A percentile compares a stretch with the other conserved stretches of the same genome.
phyloP scores from a whole-genome alignment of 92 coral and sea anemone genomes.

The Phenganax stokvisi region DNA sequence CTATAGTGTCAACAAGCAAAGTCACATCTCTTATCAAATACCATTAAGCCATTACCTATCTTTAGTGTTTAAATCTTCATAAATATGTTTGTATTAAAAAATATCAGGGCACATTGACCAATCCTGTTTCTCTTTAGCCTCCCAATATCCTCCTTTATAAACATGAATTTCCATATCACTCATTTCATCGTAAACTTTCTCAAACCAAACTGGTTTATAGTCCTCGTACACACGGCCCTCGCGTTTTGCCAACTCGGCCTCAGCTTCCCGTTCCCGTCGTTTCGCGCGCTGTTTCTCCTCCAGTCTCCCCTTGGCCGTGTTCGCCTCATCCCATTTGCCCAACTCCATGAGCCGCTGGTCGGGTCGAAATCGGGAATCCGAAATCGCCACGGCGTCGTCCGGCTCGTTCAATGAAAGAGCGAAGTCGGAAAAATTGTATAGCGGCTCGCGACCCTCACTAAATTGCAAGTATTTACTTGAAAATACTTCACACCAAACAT shows the following conservation, averaged over 20 bases:
- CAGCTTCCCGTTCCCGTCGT: constrained; percentile 76
- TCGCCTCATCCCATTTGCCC: constrained; percentile 92
- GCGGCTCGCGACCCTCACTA: constrained; percentile 69
- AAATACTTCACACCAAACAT: neutral
- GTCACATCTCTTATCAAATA: no score
- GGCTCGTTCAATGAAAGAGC: constrained; percentile 75
- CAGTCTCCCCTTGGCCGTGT: constrained; percentile 78
- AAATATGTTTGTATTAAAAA: no score
- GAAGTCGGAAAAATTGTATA: constrained; percentile 79
- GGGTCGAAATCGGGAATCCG: constrained; percentile 89
- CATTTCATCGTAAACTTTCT: constrained; percentile 74
- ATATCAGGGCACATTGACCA: constrained; percentile 89
- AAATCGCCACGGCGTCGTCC: constrained; percentile 71
- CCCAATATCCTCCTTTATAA: constrained; percentile 99
- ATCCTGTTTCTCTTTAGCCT: constrained; percentile 85
- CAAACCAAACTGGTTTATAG: constrained; percentile 92
- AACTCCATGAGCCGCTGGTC: constrained; percentile 95
- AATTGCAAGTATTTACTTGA: neutral
- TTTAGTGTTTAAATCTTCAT: no score
- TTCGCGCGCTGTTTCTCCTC: constrained; percentile 93
- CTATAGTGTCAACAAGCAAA: no score
- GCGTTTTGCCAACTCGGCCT: constrained; percentile 63
- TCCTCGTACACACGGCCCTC: constrained; percentile 88
- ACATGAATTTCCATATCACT: constrained; percentile 69
- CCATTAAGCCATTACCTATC: no score